Evolutionary conservation across 2,888 invertebrate species (phyloP), one percentile per base, ranked within the genome.

Genomic region (Holacanthella duospinosa): DNA sequence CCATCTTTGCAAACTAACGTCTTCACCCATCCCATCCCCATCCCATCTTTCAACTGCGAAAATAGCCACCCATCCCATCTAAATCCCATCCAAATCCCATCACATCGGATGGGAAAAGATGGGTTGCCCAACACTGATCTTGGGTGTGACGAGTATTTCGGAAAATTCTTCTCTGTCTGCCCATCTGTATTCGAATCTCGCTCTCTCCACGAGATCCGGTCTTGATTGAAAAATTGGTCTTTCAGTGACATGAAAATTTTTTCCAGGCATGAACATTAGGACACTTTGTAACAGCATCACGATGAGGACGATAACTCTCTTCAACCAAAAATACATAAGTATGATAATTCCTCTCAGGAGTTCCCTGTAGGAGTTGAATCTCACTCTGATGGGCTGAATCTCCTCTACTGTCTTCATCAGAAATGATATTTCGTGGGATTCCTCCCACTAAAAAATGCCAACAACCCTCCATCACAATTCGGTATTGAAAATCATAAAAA

Each of bases 401-500:
- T 28, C 36, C 29, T n/a, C n/a, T n/a, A n/a, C n/a, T n/a, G n/a
- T 1, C 57, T 25, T 29, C 56, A 43, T 55, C 53, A 26, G 4
- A 21, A 58, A 64, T 65, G 19, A 53, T 57, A 1, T 68, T 19
- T 4, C 62, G 67, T 3, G 72, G 72, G 9, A 64, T 60, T 9
- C 72, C 71, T 24, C 72, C 72, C 62, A 72, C 63, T 12, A 71
- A 29, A 6, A 71, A 58, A 55, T 72, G 88, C 55, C 88, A 88
- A 75, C 88, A 86, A 2, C 89, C 90, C 77, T 89, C 88, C 69
- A 90, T 81, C 77, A 92, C 83, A 74, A 92, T 88, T 68, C 89
- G 86, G 76, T 89, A 90, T 88, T 91, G 77, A 48, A 82, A 77
- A 53, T 4, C n/a, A 29, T 36, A 53, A 29, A 24, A 60, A 55